Conservation (phyloP, 2,888 invertebrate species). For the Diarsia dahlii region DNA sequence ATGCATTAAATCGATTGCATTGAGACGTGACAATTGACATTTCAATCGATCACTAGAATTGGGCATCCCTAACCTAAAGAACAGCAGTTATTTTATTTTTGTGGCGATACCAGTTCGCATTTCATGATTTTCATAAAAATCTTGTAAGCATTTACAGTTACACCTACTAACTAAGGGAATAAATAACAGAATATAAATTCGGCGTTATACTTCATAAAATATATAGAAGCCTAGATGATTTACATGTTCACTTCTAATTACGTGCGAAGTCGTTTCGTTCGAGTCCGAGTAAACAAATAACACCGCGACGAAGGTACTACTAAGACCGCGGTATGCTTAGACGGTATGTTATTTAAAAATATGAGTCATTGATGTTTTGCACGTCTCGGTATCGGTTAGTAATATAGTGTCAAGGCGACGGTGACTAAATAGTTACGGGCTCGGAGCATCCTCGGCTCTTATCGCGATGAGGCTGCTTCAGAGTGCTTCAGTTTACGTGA, state of each 20-base stretch:
- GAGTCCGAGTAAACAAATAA: conserved; percentile 66
- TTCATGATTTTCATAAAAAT: conserved; percentile 7
- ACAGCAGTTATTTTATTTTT: conserved; percentile 9
- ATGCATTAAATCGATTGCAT: not conserved
- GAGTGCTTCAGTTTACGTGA: conserved; percentile 57
- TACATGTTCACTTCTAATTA: not conserved
- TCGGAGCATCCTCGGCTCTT: conserved; percentile 57
- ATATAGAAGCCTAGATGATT: not conserved
- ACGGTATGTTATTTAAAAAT: conserved; percentile 65
- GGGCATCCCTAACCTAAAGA: conserved; percentile 22
- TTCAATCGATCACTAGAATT: not conserved
- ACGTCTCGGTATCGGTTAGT: conserved; percentile 78
- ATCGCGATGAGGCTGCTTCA: conserved; percentile 58
- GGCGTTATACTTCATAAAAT: not conserved
- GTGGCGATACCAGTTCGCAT: not conserved
- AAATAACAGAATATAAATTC: not conserved
- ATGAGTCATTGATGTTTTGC: conserved; percentile 76
- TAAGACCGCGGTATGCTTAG: conserved; percentile 39
- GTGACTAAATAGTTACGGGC: conserved; percentile 52
- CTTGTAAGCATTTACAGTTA: conserved; percentile 1
- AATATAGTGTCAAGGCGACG: conserved; percentile 83
- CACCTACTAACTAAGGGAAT: too few relatives aligned
- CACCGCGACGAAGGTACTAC: conserved; percentile 53
- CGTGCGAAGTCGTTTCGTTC: conserved; percentile 43
- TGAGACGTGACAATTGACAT: not conserved